Percentiles rank a stretch among this genome's conserved stretches.
Evolutionary conservation across 2,113 vertebrate genomes (phyloP).

Genomic region (Coptodon bakossiorum): DNA sequence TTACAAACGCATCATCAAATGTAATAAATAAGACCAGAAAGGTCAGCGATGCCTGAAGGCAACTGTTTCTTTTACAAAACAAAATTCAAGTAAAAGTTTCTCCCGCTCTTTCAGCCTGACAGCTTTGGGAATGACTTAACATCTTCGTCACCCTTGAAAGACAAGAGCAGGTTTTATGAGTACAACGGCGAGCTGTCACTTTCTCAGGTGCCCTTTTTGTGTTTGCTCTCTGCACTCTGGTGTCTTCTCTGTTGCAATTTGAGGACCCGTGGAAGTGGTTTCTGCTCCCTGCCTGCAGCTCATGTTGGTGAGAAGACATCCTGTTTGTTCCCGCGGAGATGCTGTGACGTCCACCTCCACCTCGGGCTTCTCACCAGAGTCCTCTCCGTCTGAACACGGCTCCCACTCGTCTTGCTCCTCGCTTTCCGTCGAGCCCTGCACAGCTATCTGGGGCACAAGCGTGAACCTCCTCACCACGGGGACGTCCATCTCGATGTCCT

Average conservation of each 20-base stretch:
- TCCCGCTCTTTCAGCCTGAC: not conserved
- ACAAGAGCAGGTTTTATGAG: not conserved
- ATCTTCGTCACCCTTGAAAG: not conserved
- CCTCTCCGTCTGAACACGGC: constrained; percentile 69
- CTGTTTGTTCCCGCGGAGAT: not conserved
- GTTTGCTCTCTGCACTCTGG: not conserved
- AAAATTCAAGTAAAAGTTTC: constrained; percentile 68
- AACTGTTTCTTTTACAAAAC: constrained; percentile 42
- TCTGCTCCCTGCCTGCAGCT: not conserved
- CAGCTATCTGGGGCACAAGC: constrained; percentile 83
- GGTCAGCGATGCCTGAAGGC: constrained; percentile 3
- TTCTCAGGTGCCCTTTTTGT: constrained; percentile 12
- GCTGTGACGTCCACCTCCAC: not conserved
- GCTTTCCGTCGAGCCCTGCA: constrained; percentile 81
- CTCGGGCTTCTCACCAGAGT: constrained; percentile 19
- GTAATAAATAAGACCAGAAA: constrained; percentile 78
- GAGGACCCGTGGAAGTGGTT: not conserved
- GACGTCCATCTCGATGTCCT: constrained; percentile 48
- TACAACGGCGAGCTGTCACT: not conserved
- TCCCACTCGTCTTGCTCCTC: constrained; percentile 76
- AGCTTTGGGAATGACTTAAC: not conserved
- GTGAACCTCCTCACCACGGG: constrained; percentile 47
- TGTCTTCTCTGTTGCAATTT: not conserved
- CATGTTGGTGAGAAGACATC: not conserved
- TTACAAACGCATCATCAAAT: constrained; percentile 54